A percentile compares a stretch with the other conserved stretches of the same genome.
phyloP scores from a whole-genome alignment of 1,140 invertebrate species.

The Drosophila gunungcola region DNA sequence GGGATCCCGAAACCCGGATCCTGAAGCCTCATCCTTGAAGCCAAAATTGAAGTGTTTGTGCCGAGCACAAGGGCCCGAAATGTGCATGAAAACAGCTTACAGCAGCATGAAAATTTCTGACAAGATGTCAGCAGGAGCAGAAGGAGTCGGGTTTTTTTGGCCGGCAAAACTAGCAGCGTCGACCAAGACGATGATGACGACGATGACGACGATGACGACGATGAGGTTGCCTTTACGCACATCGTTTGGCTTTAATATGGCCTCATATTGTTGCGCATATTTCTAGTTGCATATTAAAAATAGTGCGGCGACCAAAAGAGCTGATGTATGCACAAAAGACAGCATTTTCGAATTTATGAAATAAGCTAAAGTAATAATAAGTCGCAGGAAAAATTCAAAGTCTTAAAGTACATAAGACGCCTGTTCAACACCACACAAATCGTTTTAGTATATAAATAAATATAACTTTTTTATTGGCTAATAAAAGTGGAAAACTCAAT shows the following conservation, averaged over 20 bases:
- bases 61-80: slow-evolving; percentile 75
- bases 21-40: slow-evolving; percentile 63
- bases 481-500: background rate
- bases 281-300: slow-evolving; percentile 53
- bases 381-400: background rate
- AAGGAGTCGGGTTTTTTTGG: slow-evolving; percentile 10
- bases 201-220: slow-evolving; percentile 14
- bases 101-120: slow-evolving; percentile 78
- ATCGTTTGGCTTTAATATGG: slow-evolving; percentile 69
- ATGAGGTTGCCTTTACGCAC: slow-evolving; percentile 55
- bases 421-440: no score
- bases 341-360: slow-evolving; percentile 1
- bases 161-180: slow-evolving; percentile 11
- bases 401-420: background rate
- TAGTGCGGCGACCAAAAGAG: slow-evolving; percentile 13
- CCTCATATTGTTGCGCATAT: slow-evolving; percentile 61
- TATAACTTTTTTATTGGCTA: background rate
- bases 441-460: no score
- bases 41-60: slow-evolving; percentile 80
- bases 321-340: background rate
- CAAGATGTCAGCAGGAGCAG: slow-evolving; percentile 46
- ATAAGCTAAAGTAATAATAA: background rate
- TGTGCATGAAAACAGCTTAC: slow-evolving; percentile 81
- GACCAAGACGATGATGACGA: slow-evolving; percentile 22
- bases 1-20: slow-evolving; percentile 5